Evolutionary conservation across 2,888 invertebrate species (phyloP).

Genomic region (Lydus trimaculatus): DNA sequence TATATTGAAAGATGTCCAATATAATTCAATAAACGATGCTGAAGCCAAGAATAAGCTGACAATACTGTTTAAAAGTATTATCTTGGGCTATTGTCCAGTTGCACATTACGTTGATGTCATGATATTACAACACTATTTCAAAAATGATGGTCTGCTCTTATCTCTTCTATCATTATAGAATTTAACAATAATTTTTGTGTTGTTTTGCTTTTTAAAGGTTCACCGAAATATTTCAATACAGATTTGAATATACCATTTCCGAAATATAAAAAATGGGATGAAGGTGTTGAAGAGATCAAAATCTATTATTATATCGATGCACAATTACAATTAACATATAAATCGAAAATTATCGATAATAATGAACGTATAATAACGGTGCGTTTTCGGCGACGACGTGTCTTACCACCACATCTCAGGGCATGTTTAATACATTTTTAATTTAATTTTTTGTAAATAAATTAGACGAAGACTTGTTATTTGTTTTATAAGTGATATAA

Average conservation of each 20-base stretch:
- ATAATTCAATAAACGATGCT: background rate
- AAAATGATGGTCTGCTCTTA: background rate
- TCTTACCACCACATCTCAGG: background rate
- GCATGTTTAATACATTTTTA: background rate
- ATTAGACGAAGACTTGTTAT: background rate
- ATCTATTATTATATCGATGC: conserved; percentile 5
- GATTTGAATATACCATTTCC: background rate
- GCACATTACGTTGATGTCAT: background rate
- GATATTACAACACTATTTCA: background rate
- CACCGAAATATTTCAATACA: background rate
- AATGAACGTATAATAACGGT: background rate
- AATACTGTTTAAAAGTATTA: background rate
- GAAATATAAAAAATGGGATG: conserved; percentile 2
- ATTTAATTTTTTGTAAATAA: conserved; percentile 2
- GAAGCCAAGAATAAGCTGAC: background rate
- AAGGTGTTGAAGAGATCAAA: conserved; percentile 4
- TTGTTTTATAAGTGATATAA: background rate
- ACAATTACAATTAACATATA: background rate
- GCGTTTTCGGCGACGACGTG: background rate
- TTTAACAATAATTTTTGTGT: background rate
- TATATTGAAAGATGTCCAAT: background rate
- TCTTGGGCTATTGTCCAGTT: background rate
- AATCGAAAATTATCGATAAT: background rate
- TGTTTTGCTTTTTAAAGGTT: background rate
- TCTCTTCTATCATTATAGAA: background rate